Conservation (phyloP, 2,888 invertebrate genomes). For the Caenorhabditis becei region DNA sequence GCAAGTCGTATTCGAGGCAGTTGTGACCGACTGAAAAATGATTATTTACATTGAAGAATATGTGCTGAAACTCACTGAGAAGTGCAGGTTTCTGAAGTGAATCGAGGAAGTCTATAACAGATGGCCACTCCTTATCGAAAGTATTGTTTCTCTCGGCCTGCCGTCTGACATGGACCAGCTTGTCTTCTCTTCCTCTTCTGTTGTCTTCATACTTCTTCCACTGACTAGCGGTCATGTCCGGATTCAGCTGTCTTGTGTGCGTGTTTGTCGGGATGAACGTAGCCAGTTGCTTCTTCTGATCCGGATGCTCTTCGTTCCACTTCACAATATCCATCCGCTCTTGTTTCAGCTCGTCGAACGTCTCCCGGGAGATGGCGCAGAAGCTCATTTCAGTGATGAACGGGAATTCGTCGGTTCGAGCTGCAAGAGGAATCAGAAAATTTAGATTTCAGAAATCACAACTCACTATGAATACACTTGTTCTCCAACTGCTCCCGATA, state of each 20-base stretch:
- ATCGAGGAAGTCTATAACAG: constrained; percentile 69
- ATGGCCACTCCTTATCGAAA: constrained; percentile 64
- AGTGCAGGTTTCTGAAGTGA: constrained; percentile 69
- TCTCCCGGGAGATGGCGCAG: constrained; percentile 70
- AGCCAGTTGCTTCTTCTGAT: not conserved
- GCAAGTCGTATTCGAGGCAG: constrained; percentile 72
- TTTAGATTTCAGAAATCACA: too few relatives aligned
- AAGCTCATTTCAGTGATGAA: constrained; percentile 77
- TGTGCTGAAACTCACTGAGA: constrained; percentile 35
- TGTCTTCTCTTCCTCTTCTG: constrained; percentile 1
- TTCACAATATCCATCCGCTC: constrained; percentile 35
- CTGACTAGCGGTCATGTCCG: constrained; percentile 65
- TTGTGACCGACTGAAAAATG: constrained; percentile 70
- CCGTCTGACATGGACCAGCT: constrained; percentile 35
- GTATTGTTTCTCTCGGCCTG: constrained; percentile 21
- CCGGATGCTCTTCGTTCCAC: constrained; percentile 22
- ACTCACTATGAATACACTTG: constrained; percentile 30
- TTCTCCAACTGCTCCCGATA: constrained; percentile 21
- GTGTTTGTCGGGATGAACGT: constrained; percentile 42
- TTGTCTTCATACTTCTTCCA: constrained; percentile 73
- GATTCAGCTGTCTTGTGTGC: constrained; percentile 72
- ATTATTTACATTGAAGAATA: not conserved
- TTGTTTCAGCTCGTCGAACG: constrained; percentile 59
- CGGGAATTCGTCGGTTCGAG: constrained; percentile 57
- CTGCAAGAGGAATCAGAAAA: too few relatives aligned